A percentile compares a stretch with the other conserved stretches of the same genome.
These are phyloP conservation scores for Echinometra lucunter DNA, from an alignment of 53 echinoderm and acorn worm species.

Conservation along the genomic window DNA sequence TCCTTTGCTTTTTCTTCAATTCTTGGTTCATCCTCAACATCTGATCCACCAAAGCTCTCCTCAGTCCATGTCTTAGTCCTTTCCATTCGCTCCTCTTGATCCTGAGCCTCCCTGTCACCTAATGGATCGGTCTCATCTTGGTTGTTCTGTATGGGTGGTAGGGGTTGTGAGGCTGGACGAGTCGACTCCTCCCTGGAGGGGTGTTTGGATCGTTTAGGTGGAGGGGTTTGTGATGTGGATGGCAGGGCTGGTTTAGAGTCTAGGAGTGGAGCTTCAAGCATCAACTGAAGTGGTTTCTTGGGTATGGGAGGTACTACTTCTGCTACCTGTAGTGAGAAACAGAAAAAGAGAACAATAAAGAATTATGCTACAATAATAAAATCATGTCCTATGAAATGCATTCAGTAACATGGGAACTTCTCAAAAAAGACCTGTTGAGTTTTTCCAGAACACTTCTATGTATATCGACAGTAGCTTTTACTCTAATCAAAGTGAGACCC, in stretches of 20 bases:
- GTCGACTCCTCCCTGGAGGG: conserved; percentile 60
- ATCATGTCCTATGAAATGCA: too few relatives aligned
- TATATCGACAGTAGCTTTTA: too few relatives aligned
- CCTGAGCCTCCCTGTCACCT: conserved; percentile 60
- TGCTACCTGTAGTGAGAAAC: conserved; percentile 73
- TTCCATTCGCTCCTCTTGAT: conserved; percentile 73
- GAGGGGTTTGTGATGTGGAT: conserved; percentile 77
- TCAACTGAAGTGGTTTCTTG: conserved; percentile 88
- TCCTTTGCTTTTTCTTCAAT: background rate
- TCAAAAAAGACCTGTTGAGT: too few relatives aligned
- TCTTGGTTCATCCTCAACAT: conserved; percentile 28
- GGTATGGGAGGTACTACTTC: conserved; percentile 90
- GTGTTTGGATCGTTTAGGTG: conserved; percentile 73
- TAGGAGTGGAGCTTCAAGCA: conserved; percentile 79
- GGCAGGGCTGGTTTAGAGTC: conserved; percentile 56
- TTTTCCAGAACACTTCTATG: too few relatives aligned
- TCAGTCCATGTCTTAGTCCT: conserved; percentile 86
- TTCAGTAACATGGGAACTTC: too few relatives aligned
- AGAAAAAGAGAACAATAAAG: background rate
- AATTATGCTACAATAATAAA: background rate
- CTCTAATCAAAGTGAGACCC: too few relatives aligned
- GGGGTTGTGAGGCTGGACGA: conserved; percentile 62
- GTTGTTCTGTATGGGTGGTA: conserved; percentile 66
- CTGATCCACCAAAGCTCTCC: conserved; percentile 71
- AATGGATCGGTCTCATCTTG: conserved; percentile 73